Percentiles rank a stretch among this genome's conserved stretches.
These are phyloP conservation scores for Apogon hyalosoma DNA, from an alignment of 2,797 vertebrate genomes.

Conservation along the genomic window DNA sequence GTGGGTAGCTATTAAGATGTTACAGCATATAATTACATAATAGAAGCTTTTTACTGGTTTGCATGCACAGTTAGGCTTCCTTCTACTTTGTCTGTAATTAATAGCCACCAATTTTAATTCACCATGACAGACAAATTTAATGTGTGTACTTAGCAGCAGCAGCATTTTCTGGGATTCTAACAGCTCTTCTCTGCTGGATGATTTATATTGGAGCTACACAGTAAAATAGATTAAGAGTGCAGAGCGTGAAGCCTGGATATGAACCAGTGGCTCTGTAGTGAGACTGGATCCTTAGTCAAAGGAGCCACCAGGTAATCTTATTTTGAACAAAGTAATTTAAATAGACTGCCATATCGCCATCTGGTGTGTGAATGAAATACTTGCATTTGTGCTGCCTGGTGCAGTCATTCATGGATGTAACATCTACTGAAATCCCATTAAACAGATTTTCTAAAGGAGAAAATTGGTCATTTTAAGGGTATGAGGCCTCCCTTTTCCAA, in stretches of 20 bases:
- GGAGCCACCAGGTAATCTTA: conserved; percentile 40
- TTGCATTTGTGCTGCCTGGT: conserved; percentile 38
- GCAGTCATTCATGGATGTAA: conserved; percentile 10
- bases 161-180: not conserved
- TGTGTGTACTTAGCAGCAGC: conserved; percentile 7
- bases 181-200: conserved; percentile 12
- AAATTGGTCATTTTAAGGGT: conserved; percentile 3
- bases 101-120: conserved; percentile 30
- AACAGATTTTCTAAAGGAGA: conserved; percentile 11
- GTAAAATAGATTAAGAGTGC: conserved; percentile 24
- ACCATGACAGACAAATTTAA: conserved; percentile 15
- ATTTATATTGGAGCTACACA: conserved; percentile 19
- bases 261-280: conserved; percentile 56
- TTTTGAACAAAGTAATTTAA: conserved; percentile 47
- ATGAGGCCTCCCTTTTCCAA: not conserved
- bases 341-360: conserved; percentile 66
- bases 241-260: conserved; percentile 49
- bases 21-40: conserved; percentile 60
- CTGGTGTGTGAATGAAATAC: conserved; percentile 66
- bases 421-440: conserved; percentile 8
- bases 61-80: conserved; percentile 12
- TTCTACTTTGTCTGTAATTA: conserved; percentile 39
- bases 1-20: conserved; percentile 52
- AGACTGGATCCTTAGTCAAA: conserved; percentile 41
- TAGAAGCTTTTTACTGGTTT: conserved; percentile 46